A percentile compares a stretch with the other conserved stretches of the same genome.
Evolutionary conservation across 2,797 vertebrate species (phyloP).

Genomic region (Cossypha dichroa): DNA sequence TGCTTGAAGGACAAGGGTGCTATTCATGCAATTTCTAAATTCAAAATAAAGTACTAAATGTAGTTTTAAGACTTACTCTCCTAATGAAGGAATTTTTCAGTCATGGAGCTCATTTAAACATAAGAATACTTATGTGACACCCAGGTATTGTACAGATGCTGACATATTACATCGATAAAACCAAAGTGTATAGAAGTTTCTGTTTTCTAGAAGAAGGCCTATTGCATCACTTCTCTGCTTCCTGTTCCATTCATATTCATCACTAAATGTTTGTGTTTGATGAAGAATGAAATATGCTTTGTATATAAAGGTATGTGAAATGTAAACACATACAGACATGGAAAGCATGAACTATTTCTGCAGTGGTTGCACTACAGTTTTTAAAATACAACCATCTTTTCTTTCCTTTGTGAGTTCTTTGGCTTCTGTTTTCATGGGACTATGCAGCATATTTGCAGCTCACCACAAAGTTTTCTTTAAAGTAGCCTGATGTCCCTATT

Average conservation of each 20-base stretch:
- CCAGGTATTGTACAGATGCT: not conserved
- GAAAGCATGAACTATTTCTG: not conserved
- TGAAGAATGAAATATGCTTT: not conserved
- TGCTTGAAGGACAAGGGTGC: accelerated
- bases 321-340: not conserved
- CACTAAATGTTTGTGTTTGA: not conserved
- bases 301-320: not conserved
- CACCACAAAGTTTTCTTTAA: not conserved
- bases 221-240: not conserved
- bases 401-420: not conserved
- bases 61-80: not conserved
- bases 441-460: not conserved
- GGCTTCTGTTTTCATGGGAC: not conserved
- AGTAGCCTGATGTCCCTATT: not conserved
- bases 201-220: not conserved
- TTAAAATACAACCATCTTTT: not conserved
- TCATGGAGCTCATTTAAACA: not conserved
- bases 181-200: not conserved
- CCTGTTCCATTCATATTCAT: not conserved
- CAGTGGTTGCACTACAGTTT: not conserved
- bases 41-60: not conserved
- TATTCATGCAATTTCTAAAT: not conserved
- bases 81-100: not conserved
- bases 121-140: not conserved
- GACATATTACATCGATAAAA: not conserved